These are phyloP conservation scores for Caracal caracal DNA, from an alignment of 2,113 vertebrate species.

Conservation along the genomic window DNA sequence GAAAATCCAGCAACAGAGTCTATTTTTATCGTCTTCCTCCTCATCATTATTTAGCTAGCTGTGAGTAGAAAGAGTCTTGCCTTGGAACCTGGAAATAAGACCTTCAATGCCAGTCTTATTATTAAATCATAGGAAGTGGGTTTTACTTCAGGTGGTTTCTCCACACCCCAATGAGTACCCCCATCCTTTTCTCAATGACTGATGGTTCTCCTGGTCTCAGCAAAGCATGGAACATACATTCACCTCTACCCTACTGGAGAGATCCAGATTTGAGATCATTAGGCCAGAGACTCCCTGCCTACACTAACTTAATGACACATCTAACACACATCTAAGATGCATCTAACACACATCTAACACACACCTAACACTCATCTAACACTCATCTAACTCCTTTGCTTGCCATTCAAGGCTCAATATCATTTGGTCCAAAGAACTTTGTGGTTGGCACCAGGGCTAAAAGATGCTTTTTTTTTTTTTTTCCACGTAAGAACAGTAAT, in stretches of 20 bases:
- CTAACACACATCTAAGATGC: not conserved
- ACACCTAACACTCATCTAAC: not conserved
- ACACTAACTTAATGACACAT: not conserved
- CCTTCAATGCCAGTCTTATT: not conserved
- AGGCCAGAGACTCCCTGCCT: not conserved
- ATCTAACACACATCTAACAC: not conserved
- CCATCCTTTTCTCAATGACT: not conserved
- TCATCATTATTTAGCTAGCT: not conserved
- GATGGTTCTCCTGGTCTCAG: not conserved
- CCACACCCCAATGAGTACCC: not conserved
- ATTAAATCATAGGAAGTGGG: not conserved
- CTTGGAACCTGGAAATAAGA: not conserved
- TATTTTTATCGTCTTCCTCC: not conserved
- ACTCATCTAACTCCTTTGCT: not conserved
- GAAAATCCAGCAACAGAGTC: not conserved
- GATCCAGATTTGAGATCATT: not conserved
- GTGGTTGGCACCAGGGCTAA: not conserved
- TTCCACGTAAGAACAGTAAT: not conserved
- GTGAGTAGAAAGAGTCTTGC: not conserved
- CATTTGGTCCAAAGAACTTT: constrained; percentile 21
- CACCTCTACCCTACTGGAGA: not conserved
- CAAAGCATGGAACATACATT: not conserved
- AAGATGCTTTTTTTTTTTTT: not conserved
- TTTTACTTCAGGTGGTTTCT: not conserved
- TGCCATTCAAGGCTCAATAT: not conserved